These are phyloP conservation scores for Drosophila histrio DNA, from an alignment of 2,888 invertebrate genomes.

Conservation along the genomic window DNA sequence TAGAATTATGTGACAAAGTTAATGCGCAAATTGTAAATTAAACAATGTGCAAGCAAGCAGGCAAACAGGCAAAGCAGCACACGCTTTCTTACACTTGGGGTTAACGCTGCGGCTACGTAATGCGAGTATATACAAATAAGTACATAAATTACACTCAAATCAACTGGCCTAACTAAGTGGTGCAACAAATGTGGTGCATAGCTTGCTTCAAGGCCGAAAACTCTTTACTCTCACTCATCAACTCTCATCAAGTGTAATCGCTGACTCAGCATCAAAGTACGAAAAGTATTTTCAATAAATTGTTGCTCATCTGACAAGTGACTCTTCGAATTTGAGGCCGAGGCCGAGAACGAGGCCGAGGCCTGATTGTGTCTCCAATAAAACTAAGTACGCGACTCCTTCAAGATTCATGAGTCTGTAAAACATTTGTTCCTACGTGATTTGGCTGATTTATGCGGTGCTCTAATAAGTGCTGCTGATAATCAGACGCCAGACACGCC, in stretches of 20 bases:
- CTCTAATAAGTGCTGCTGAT: conserved; percentile 68
- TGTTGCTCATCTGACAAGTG: conserved; percentile 66
- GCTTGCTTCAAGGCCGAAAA: not conserved
- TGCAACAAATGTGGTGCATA: no score
- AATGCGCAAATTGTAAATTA: conserved; percentile 81
- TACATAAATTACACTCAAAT: conserved; percentile 14
- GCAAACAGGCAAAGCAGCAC: not conserved
- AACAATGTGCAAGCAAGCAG: conserved; percentile 62
- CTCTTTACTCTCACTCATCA: not conserved
- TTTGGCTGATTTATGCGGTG: conserved; percentile 74
- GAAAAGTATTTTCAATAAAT: conserved; percentile 46
- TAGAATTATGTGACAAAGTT: conserved; percentile 80
- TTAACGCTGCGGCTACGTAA: conserved; percentile 40
- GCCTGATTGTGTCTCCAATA: conserved; percentile 40
- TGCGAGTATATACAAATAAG: conserved; percentile 12
- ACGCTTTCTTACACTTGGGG: conserved; percentile 34
- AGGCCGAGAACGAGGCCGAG: not conserved
- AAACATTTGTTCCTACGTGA: conserved; percentile 73
- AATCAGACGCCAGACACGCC: conserved; percentile 42
- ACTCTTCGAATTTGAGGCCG: conserved; percentile 9
- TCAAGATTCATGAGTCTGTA: conserved; percentile 36
- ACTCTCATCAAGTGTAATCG: conserved; percentile 31
- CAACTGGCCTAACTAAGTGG: not conserved
- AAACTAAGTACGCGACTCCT: conserved; percentile 11
- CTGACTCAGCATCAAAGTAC: conserved; percentile 43